Percentiles rank a stretch among this genome's conserved stretches.
Conservation (phyloP, 2,888 invertebrate species). For the Drosophila helvetica region DNA sequence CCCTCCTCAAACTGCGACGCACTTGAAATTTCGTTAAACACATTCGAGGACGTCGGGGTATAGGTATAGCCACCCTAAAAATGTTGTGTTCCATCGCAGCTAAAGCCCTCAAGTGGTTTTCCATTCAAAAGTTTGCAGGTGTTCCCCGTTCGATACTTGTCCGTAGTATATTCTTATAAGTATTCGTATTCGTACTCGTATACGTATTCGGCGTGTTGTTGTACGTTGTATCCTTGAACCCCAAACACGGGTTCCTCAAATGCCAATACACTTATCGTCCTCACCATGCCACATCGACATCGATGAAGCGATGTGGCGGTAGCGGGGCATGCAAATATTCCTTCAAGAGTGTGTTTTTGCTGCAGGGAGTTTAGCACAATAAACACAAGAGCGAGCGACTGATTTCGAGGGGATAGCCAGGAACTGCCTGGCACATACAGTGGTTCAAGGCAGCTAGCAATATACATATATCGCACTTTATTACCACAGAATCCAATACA, state of each 20-base stretch:
- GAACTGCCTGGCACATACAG: constrained; percentile 5
- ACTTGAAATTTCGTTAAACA: constrained; percentile 65
- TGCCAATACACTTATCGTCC: constrained; percentile 72
- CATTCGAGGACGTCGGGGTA: constrained; percentile 50
- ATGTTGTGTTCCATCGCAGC: constrained; percentile 21
- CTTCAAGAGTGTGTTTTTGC: constrained; percentile 51
- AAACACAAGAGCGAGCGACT: constrained; percentile 57
- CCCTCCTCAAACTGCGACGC: constrained; percentile 53
- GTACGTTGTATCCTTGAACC: constrained; percentile 39
- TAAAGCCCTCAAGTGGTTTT: constrained; percentile 69
- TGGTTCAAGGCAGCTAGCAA: constrained; percentile 6
- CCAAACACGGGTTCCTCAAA: constrained; percentile 51
- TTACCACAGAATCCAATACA: no score
- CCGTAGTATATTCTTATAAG: constrained; percentile 36
- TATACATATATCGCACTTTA: no score
- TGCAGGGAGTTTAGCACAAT: constrained; percentile 70
- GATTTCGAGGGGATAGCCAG: constrained; percentile 19
- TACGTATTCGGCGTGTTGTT: constrained; percentile 36
- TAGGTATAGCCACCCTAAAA: constrained; percentile 61
- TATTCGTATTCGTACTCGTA: constrained; percentile 39
- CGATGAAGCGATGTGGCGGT: constrained; percentile 26
- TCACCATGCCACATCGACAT: constrained; percentile 26
- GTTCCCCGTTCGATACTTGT: constrained; percentile 66
- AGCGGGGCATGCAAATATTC: constrained; percentile 77
- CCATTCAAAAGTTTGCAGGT: constrained; percentile 74